Conservation (phyloP, 2,888 invertebrate genomes). For the Heliconius hortense region DNA sequence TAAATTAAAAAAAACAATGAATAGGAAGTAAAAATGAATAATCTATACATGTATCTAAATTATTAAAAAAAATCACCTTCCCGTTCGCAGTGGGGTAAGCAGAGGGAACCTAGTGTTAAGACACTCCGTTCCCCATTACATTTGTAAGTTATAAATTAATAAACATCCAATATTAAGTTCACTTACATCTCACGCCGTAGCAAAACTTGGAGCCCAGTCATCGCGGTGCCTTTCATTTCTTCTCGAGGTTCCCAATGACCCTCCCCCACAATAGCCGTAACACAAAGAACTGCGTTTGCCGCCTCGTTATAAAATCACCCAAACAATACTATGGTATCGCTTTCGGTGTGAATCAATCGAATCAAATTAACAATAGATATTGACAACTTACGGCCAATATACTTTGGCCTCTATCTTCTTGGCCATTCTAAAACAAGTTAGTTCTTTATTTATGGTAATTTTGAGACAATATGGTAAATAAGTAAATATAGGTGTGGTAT, state of each 20-base stretch:
- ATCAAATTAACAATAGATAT: conserved; percentile 74
- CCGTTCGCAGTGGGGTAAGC: too few relatives aligned
- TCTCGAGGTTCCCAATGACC: conserved; percentile 69
- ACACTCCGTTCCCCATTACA: too few relatives aligned
- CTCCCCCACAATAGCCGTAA: conserved; percentile 69
- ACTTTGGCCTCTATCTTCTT: conserved; percentile 47
- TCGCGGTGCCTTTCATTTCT: conserved; percentile 79
- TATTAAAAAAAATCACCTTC: not conserved
- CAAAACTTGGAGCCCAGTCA: conserved; percentile 71
- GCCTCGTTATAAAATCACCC: conserved; percentile 78
- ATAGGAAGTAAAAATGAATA: too few relatives aligned
- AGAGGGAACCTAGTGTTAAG: too few relatives aligned
- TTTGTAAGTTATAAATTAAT: too few relatives aligned
- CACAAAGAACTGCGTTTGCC: conserved; percentile 72
- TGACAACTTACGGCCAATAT: conserved; percentile 47
- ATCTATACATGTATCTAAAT: not conserved
- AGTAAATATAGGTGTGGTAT: conserved; percentile 50
- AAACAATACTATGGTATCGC: conserved; percentile 77
- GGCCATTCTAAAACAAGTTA: conserved; percentile 43
- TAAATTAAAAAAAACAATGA: not conserved
- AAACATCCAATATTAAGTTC: not conserved
- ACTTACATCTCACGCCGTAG: conserved; percentile 46
- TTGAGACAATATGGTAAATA: conserved; percentile 37
- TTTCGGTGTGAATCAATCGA: conserved; percentile 77
- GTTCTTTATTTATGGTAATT: conserved; percentile 46